Percentiles rank a stretch among this genome's conserved stretches.
Evolutionary conservation across 2,888 invertebrate genomes (phyloP).

Genomic region (Perdita meconis): DNA sequence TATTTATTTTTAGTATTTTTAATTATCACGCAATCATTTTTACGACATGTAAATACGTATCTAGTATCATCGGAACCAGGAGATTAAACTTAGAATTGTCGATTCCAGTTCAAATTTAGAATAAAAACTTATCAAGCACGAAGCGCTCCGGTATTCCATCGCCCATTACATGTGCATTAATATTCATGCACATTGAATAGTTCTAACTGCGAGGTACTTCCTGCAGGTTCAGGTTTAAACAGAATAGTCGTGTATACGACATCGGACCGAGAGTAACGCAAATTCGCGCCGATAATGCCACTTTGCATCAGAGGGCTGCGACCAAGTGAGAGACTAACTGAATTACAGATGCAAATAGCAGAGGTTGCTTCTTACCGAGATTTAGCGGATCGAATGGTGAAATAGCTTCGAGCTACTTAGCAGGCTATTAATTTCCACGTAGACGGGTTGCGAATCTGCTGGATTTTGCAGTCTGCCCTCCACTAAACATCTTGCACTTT

Average conservation of each 20-base stretch:
- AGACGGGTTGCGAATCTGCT: constrained; percentile 55
- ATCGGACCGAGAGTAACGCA: constrained; percentile 65
- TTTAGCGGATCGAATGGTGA: constrained; percentile 80
- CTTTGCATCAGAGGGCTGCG: constrained; percentile 77
- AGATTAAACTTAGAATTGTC: constrained; percentile 20
- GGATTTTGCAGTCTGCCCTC: background rate
- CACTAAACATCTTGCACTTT: background rate
- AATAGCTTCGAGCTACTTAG: constrained; percentile 75
- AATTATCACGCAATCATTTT: background rate
- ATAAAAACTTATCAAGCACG: constrained; percentile 41
- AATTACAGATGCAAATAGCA: constrained; percentile 83
- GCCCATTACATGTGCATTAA: constrained; percentile 60
- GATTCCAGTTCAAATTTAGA: background rate
- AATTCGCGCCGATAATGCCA: constrained; percentile 79
- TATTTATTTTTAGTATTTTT: background rate
- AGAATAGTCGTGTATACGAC: constrained; percentile 68
- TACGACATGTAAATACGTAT: background rate
- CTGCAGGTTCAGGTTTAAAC: constrained; percentile 65
- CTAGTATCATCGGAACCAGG: background rate
- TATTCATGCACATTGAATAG: constrained; percentile 70
- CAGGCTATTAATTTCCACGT: constrained; percentile 79
- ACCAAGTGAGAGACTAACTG: constrained; percentile 70
- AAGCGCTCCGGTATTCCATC: constrained; percentile 36
- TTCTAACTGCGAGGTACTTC: constrained; percentile 64
- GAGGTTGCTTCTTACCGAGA: constrained; percentile 80